Conservation (phyloP, 2,797 vertebrate species). For the Rallus crepitans region DNA sequence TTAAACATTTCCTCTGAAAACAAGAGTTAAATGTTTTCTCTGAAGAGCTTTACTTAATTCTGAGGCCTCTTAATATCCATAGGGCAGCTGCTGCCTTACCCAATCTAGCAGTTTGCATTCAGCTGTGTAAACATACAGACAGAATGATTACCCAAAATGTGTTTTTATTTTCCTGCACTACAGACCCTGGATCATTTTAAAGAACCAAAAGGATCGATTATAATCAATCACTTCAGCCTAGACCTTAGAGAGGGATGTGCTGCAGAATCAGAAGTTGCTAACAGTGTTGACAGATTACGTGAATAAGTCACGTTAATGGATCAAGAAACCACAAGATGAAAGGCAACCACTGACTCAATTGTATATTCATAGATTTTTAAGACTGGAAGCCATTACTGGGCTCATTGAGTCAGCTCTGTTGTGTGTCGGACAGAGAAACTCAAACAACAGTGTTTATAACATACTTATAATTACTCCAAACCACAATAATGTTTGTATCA, state of each 20-base stretch:
- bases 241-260: not conserved
- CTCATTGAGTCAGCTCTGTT: not conserved
- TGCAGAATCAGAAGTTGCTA: not conserved
- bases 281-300: not conserved
- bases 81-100: not conserved
- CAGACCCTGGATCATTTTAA: not conserved
- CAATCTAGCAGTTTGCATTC: not conserved
- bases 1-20: not conserved
- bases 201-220: not conserved
- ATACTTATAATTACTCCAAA: not conserved
- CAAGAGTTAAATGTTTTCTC: not conserved
- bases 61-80: not conserved
- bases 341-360: not conserved
- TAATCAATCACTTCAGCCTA: not conserved
- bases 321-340: conserved; percentile 1
- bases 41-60: conserved; percentile 14
- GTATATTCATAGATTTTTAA: conserved; percentile 7
- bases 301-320: not conserved
- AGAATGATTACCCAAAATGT: conserved; percentile 5
- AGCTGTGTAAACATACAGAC: conserved; percentile 40
- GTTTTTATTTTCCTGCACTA: conserved; percentile 12
- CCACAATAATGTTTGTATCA: not conserved
- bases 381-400: not conserved
- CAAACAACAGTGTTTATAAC: not conserved
- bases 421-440: not conserved